phyloP scores from a whole-genome alignment of 2,797 vertebrate species.

The Gymnothorax javanicus region DNA sequence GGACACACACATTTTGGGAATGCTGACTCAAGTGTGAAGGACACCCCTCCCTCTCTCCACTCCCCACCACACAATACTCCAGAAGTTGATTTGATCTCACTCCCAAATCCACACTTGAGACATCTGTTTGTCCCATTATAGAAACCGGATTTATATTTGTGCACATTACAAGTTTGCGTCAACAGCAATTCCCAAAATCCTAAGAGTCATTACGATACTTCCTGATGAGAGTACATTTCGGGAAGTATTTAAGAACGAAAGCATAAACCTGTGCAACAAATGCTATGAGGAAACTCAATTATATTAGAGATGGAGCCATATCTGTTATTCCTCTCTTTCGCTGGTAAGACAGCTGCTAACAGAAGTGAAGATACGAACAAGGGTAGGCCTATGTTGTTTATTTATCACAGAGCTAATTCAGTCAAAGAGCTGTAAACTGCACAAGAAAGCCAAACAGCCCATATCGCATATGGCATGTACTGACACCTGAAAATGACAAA shows the following conservation, averaged over 20 bases:
- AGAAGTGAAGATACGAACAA: neutral
- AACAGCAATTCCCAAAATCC: neutral
- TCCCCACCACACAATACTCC: neutral
- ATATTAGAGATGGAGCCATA: neutral
- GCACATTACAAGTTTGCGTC: neutral
- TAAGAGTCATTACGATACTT: neutral
- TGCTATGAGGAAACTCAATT: neutral
- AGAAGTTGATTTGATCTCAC: neutral
- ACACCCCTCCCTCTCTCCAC: neutral
- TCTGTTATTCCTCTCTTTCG: neutral
- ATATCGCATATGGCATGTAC: neutral
- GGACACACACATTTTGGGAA: neutral
- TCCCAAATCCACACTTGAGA: neutral
- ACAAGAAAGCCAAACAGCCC: neutral
- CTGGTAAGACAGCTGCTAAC: neutral
- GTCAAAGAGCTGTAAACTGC: neutral
- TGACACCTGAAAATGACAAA: neutral
- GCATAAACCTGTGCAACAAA: constrained; percentile 27
- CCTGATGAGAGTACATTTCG: constrained; percentile 44
- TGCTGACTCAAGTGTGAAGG: constrained; percentile 1
- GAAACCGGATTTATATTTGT: neutral
- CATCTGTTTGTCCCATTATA: neutral
- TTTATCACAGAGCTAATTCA: neutral
- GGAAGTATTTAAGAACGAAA: constrained; percentile 33
- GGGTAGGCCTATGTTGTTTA: neutral